A percentile compares a stretch with the other conserved stretches of the same genome.
phyloP scores from a whole-genome alignment of 2,888 invertebrate genomes.

The Drosophila paramelanica region DNA sequence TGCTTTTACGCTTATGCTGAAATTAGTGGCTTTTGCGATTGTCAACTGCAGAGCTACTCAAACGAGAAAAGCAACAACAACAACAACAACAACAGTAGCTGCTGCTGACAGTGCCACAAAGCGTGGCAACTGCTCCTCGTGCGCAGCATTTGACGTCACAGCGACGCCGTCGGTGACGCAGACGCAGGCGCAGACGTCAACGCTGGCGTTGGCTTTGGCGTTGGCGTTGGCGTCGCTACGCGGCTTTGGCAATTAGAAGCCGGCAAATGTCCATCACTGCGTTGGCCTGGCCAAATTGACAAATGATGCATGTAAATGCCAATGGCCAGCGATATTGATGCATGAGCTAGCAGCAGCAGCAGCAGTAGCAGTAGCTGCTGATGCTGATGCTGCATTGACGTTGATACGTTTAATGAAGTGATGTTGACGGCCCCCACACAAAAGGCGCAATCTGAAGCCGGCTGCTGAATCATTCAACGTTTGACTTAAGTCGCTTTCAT shows the following conservation, averaged over 20 bases:
- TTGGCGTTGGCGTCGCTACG: conserved; percentile 4
- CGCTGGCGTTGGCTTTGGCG: conserved; percentile 1
- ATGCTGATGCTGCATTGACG: conserved; percentile 48
- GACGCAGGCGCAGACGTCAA: neutral
- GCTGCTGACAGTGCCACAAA: conserved; percentile 8
- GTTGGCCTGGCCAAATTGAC: conserved; percentile 48
- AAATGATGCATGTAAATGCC: conserved; percentile 72
- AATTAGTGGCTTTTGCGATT: conserved; percentile 11
- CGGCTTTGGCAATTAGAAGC: conserved; percentile 46
- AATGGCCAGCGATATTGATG: conserved; percentile 57
- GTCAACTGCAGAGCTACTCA: no score
- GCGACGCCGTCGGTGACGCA: neutral
- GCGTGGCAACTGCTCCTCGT: conserved; percentile 1
- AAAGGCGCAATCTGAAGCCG: conserved; percentile 23
- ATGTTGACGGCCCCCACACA: conserved; percentile 56
- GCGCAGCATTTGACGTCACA: conserved; percentile 24
- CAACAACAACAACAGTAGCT: neutral
- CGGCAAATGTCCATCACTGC: conserved; percentile 6
- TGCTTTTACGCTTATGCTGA: conserved; percentile 8
- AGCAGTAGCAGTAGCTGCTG: neutral
- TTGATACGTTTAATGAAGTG: conserved; percentile 75
- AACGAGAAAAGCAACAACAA: neutral
- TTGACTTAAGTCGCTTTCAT: conserved; percentile 48
- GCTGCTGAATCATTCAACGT: conserved; percentile 46
- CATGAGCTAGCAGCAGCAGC: conserved; percentile 38